These are phyloP conservation scores for Lepeophtheirus salmonis DNA, from an alignment of 1,140 invertebrate species.

Conservation along the genomic window DNA sequence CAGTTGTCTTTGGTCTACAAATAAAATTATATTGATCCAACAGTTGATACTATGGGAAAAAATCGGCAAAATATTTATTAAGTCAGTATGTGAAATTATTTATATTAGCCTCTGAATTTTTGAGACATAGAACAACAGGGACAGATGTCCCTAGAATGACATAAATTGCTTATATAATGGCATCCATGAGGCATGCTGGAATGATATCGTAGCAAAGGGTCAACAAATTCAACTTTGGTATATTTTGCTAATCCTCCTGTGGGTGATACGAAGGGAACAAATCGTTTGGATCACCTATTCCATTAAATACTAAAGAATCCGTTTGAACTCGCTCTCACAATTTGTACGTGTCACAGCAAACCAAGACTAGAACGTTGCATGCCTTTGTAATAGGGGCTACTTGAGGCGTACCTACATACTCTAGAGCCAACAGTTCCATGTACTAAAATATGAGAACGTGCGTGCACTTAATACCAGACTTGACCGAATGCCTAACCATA, in stretches of 20 bases:
- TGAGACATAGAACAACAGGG: conserved; percentile 69
- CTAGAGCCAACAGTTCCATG: conserved; percentile 67
- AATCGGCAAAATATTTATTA: too few species aligned
- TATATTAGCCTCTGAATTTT: too few species aligned
- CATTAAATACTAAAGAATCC: conserved; percentile 79
- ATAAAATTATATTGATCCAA: too few species aligned
- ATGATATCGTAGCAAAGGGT: conserved; percentile 84
- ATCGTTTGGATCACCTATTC: conserved; percentile 54
- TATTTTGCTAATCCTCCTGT: conserved; percentile 41
- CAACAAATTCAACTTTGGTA: conserved; percentile 42
- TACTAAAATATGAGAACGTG: conserved; percentile 64
- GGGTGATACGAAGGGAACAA: conserved; percentile 32
- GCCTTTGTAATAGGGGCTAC: conserved; percentile 61
- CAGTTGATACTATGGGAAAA: too few species aligned
- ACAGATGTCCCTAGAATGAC: conserved; percentile 78
- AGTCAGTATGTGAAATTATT: too few species aligned
- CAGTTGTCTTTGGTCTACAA: too few species aligned
- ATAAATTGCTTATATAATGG: conserved; percentile 72
- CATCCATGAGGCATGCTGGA: conserved; percentile 64
- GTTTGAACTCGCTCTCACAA: conserved; percentile 75
- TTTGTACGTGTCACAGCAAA: conserved; percentile 87
- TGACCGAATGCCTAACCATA: conserved; percentile 47
- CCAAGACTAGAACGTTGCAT: conserved; percentile 67
- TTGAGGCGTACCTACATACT: conserved; percentile 59
- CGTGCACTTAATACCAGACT: conserved; percentile 48